Conservation (phyloP, 1,140 invertebrate species). For the Sesamia nonagrioides region DNA sequence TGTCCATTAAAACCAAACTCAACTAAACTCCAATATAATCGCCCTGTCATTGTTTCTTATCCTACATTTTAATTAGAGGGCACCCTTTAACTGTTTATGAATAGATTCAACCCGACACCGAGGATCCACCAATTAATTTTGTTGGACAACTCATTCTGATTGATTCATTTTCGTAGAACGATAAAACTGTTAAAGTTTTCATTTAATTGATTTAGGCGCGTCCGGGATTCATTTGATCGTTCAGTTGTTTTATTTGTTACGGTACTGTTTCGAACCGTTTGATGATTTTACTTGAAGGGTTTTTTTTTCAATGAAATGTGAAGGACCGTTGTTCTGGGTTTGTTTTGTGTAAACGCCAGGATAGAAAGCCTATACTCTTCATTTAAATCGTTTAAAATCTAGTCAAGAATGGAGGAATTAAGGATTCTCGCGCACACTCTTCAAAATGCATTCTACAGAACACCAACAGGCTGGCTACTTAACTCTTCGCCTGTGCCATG, state of each 20-base stretch:
- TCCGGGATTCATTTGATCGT: not conserved
- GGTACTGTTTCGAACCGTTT: not conserved
- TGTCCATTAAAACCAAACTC: not conserved
- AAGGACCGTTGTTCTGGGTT: too few species aligned
- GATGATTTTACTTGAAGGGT: not conserved
- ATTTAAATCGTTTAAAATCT: too few species aligned
- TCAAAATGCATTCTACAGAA: too few species aligned
- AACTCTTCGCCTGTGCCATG: too few species aligned
- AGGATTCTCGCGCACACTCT: too few species aligned
- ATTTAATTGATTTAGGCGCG: not conserved
- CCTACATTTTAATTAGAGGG: constrained; percentile 8
- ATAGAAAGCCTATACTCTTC: too few species aligned
- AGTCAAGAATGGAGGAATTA: too few species aligned
- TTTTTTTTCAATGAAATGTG: not conserved
- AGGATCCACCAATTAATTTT: constrained; percentile 3
- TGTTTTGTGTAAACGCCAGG: too few species aligned
- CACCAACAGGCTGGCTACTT: too few species aligned
- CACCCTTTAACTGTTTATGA: constrained; percentile 14
- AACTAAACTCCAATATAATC: not conserved
- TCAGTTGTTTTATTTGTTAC: not conserved
- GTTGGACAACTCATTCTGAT: constrained; percentile 13
- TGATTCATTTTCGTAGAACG: constrained; percentile 1
- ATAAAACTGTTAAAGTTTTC: constrained; percentile 8
- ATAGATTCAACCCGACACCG: not conserved
- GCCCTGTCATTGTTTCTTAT: not conserved